These are phyloP conservation scores for Drosophila formosana DNA, from an alignment of 2,888 invertebrate species.

Conservation along the genomic window DNA sequence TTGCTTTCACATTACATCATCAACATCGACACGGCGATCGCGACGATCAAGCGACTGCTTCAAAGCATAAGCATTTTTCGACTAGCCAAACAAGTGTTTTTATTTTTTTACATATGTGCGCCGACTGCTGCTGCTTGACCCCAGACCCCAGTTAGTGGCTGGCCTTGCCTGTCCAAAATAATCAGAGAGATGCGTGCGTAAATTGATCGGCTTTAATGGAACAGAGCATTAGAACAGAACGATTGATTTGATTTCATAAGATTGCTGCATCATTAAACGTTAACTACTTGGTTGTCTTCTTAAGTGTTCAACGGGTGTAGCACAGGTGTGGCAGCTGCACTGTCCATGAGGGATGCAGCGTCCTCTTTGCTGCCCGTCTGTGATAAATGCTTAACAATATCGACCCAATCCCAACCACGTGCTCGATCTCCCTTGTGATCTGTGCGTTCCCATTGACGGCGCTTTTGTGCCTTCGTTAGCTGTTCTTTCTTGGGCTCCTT, in stretches of 20 bases:
- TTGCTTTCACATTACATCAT: constrained; percentile 50
- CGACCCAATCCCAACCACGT: constrained; percentile 97
- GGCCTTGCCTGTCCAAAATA: constrained; percentile 50
- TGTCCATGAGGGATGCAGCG: constrained; percentile 43
- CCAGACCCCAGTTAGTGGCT: constrained; percentile 40
- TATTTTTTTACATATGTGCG: constrained; percentile 45
- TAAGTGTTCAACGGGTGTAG: constrained; percentile 48
- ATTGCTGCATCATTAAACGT: constrained; percentile 16
- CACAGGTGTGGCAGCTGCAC: constrained; percentile 33
- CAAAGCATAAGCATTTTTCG: constrained; percentile 19
- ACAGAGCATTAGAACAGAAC: constrained; percentile 35
- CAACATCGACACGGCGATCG: constrained; percentile 18
- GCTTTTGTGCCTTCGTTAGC: constrained; percentile 95
- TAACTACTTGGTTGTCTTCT: constrained; percentile 24
- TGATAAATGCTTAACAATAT: constrained; percentile 97
- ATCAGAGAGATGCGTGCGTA: constrained; percentile 46
- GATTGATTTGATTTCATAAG: constrained; percentile 39
- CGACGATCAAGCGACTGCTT: constrained; percentile 29
- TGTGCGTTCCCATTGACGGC: constrained; percentile 93
- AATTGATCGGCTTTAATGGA: constrained; percentile 64
- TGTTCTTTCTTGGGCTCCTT: constrained; percentile 92
- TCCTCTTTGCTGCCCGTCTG: constrained; percentile 87
- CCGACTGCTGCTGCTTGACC: constrained; percentile 39
- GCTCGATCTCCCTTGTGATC: constrained; percentile 94
- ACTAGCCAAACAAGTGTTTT: constrained; percentile 31